phyloP scores from a whole-genome alignment of 2,888 invertebrate species.

The Phalera bucephala region DNA sequence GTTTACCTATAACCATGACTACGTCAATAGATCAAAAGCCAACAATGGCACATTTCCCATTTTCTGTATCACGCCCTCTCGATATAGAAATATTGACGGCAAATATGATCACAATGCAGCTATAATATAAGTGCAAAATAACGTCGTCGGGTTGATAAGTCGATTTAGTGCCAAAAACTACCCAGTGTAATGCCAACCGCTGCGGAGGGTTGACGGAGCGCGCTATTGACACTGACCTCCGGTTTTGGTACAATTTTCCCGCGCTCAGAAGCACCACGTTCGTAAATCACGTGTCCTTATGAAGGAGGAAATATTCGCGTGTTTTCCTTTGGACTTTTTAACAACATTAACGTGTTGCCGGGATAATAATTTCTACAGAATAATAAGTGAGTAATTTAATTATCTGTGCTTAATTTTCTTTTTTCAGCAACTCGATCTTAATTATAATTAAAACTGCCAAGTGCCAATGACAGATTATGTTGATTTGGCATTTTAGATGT shows the following conservation, averaged over 20 bases:
- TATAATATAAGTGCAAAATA: conserved; percentile 34
- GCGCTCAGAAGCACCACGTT: conserved; percentile 44
- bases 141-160: conserved; percentile 39
- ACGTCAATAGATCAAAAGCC: conserved; percentile 10
- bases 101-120: conserved; percentile 32
- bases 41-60: conserved; percentile 20
- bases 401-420: too few relatives aligned
- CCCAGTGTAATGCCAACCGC: conserved; percentile 64
- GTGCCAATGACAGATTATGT: too few relatives aligned
- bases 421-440: too few relatives aligned
- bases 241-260: conserved; percentile 37
- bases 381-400: conserved; percentile 51
- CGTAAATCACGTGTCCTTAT: conserved; percentile 60
- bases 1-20: conserved; percentile 6
- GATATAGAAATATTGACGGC: conserved; percentile 35
- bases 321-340: conserved; percentile 50
- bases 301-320: conserved; percentile 60
- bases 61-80: conserved; percentile 15
- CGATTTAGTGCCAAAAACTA: conserved; percentile 61
- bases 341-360: conserved; percentile 52
- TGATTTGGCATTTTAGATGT: too few relatives aligned
- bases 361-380: conserved; percentile 74
- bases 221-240: conserved; percentile 22
- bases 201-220: conserved; percentile 50
- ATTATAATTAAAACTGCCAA: too few relatives aligned